Evolutionary conservation across 2,113 vertebrate species (phyloP).

Genomic region (Pipra filicauda): DNA sequence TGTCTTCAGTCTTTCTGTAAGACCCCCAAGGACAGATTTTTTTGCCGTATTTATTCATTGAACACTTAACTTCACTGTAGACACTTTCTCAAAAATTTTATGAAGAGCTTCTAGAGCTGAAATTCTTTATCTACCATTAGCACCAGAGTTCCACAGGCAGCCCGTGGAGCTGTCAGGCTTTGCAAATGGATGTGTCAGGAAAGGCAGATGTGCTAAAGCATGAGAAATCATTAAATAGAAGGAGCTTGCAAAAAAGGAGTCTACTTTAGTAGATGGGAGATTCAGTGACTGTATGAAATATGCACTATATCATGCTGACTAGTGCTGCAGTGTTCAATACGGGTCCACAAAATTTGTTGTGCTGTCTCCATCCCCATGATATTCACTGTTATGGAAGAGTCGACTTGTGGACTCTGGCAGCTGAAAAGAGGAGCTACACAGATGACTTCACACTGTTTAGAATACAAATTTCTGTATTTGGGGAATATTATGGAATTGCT

Average conservation of each 20-base stretch:
- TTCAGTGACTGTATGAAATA: background rate
- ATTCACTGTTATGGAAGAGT: background rate
- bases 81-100: background rate
- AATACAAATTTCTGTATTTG: slow-evolving; percentile 60
- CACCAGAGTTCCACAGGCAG: background rate
- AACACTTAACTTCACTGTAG: background rate
- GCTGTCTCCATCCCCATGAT: background rate
- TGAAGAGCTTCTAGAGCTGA: background rate
- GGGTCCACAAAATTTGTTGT: background rate
- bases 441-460: slow-evolving; percentile 68
- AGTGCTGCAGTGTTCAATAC: background rate
- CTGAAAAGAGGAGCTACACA: slow-evolving; percentile 25
- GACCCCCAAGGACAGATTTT: background rate
- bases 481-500: slow-evolving; percentile 59
- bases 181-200: background rate
- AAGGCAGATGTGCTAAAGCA: background rate
- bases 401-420: slow-evolving; percentile 42
- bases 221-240: background rate
- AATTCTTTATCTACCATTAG: background rate
- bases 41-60: background rate
- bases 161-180: background rate
- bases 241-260: background rate
- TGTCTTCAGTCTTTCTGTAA: background rate
- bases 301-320: fast-evolving
- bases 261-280: background rate